Base-by-base conservation (phyloP, 2,113 vertebrate genomes). In the Atlantisia rogersi region DNA sequence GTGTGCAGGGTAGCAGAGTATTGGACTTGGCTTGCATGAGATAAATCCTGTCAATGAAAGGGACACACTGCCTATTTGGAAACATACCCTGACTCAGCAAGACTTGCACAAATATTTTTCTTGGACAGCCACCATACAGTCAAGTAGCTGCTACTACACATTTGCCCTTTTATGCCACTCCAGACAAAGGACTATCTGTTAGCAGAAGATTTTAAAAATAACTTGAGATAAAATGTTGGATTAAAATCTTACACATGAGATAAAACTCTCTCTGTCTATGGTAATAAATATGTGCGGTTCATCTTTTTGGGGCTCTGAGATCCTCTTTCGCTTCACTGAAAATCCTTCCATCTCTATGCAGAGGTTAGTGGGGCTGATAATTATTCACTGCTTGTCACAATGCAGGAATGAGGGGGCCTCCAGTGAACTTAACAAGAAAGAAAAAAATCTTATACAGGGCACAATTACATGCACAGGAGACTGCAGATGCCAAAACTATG, bases 51-150 rank as follows among this genome's bases (percentile, higher is more conserved):
- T 92, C 87, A 92, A 90, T 69, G 71, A 79, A 85, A 95, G 28
- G 55, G 79, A 87, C n/a, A 59, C 25, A 16, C 21, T 84, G 68
- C 79, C 63, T 90, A 19, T 95, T 93, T 64, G 58, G 52, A 96
- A 95, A 71, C 76, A 50, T 56, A 93, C 17, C 29, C 92, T 96
- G 95, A 96, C 76, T 95, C 90, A 94, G 94, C 71, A 94, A 87
- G 91, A 44, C 63, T 78, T 82, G 56, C 44, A 88, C 20, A 96
- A 95, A 97, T 94, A 80, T 97, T 96, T 95, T 92, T 82, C 63
- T 95, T 97, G 95, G 94, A 88, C 50, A 67, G 39, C 10, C 67
- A 86, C 46, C 69, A 86, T 58, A 53, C 29, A 91, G 52, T 88
- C 90, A 95, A 95, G 82, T 83, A 92, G 76, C 56, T 92, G 62